Conservation (phyloP, 35 echinoderm and acorn worm genomes). For the Ophioderma brevispina region DNA sequence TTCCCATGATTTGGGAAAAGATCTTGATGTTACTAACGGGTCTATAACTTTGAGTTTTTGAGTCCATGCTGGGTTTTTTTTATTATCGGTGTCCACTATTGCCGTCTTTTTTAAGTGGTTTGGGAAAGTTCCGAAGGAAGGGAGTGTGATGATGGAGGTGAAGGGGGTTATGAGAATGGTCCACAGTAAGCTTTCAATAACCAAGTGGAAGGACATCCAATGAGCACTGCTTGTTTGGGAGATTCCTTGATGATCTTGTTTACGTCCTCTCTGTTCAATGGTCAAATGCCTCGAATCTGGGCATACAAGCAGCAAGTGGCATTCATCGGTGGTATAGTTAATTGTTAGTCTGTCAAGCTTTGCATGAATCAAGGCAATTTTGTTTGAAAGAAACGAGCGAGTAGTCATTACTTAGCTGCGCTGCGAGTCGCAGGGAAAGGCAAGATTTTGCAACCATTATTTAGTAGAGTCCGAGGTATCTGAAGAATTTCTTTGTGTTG, state of each 20-base stretch:
- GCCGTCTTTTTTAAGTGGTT: not conserved
- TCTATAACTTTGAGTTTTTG: not conserved
- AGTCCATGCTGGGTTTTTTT: not conserved
- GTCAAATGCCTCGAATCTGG: not conserved
- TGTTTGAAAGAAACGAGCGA: not conserved
- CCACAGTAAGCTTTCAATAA: not conserved
- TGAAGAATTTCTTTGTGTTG: not conserved
- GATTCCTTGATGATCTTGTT: not conserved
- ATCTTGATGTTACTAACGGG: not conserved
- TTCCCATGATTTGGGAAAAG: not conserved
- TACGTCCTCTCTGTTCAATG: not conserved
- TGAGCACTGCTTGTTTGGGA: too few relatives aligned
- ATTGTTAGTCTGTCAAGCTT: too few relatives aligned
- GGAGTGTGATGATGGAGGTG: not conserved
- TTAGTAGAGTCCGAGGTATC: too few relatives aligned
- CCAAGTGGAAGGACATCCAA: not conserved
- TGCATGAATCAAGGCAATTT: too few relatives aligned
- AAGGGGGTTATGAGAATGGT: not conserved
- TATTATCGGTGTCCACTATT: not conserved
- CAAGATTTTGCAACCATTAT: too few relatives aligned
- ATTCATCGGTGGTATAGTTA: not conserved
- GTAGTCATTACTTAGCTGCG: not conserved
- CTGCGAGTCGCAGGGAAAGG: not conserved
- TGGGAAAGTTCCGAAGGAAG: not conserved
- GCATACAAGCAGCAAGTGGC: not conserved